A percentile compares a stretch with the other conserved stretches of the same genome.
Evolutionary conservation across 2,113 vertebrate genomes (phyloP).

Genomic region (Strix aluco): DNA sequence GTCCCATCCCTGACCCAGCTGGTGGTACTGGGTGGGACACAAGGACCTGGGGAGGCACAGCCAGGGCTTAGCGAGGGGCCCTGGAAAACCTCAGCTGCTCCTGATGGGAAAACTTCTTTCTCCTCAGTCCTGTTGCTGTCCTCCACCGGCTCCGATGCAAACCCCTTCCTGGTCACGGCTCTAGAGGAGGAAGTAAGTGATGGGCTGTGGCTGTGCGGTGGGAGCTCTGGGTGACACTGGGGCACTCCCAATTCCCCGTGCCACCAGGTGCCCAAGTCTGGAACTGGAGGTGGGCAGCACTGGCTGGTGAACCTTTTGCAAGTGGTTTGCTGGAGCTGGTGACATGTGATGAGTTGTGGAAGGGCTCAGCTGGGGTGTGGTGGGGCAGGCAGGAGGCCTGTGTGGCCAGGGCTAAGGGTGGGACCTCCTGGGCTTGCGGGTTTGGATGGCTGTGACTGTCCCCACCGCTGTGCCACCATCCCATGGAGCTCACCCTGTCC

Average conservation of each 20-base stretch:
- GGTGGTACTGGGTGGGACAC: background rate
- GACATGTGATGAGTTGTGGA: background rate
- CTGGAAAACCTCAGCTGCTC: background rate
- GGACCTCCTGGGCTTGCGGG: background rate
- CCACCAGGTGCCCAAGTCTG: background rate
- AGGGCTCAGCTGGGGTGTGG: background rate
- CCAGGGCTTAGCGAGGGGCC: rapidly evolving
- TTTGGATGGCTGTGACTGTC: background rate
- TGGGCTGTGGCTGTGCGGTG: background rate
- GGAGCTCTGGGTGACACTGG: rapidly evolving
- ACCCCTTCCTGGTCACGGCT: background rate
- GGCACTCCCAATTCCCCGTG: background rate
- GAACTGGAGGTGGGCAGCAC: background rate
- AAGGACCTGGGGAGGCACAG: background rate
- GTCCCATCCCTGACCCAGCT: background rate
- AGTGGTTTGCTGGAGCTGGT: background rate
- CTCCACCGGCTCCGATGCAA: background rate
- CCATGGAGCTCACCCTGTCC: background rate
- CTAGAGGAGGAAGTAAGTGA: background rate
- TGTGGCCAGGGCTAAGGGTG: background rate
- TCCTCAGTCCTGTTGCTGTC: rapidly evolving
- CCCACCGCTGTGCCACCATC: background rate
- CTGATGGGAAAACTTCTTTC: background rate
- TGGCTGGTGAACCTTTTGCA: background rate
- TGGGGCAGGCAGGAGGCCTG: background rate